Base-by-base conservation (phyloP, 2,113 vertebrate genomes). In the Geothlypis trichas region DNA sequence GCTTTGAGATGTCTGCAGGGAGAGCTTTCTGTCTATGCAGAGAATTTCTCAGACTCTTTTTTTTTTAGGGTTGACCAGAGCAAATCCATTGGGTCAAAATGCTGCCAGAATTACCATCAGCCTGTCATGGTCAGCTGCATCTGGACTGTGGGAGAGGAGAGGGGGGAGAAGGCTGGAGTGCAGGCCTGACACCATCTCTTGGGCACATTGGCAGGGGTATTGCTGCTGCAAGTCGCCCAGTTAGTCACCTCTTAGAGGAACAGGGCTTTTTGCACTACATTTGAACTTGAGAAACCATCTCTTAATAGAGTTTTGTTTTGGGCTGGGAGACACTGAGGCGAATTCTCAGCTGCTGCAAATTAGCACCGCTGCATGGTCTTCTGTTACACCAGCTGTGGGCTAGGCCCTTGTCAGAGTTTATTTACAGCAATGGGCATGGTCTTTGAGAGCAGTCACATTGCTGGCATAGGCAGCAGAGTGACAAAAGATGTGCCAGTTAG, bases 271-370 rank as follows among this genome's bases (percentile, higher is more conserved):
- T 82, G 77, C 54, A 85, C 71, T 39, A 19, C 82, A 85, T 54
- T 73, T 96, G 91, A 96, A 94, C 93, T 94, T 37, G 47, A 89
- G 76, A 92, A 95, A 84, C 30, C 19, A 7, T 89, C 92, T 96
- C 95, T 95, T 97, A 95, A 93, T 96, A 96, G 95, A 68, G 76
- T 55, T 85, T 62, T 93, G 65, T 73, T 93, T 90, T 74, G 73
- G 55, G 37, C 80, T 91, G 68, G 42, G 84, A 92, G 55, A 84
- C 87, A 81, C 52, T 55, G 72, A 80, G 61, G 86, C 49, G 0
- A 94, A 97, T 97, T 95, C 95, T 96, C 96, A 97, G 96, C 96
- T 97, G 96, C 94, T 92, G 91, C 89, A 91, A 86, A 90, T 96
- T 77, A 95, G 95, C 86, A 92, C 91, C 52, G 1, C 86, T 95